Conservation (phyloP, 2,113 vertebrate species). For the Myotis lucifugus region DNA sequence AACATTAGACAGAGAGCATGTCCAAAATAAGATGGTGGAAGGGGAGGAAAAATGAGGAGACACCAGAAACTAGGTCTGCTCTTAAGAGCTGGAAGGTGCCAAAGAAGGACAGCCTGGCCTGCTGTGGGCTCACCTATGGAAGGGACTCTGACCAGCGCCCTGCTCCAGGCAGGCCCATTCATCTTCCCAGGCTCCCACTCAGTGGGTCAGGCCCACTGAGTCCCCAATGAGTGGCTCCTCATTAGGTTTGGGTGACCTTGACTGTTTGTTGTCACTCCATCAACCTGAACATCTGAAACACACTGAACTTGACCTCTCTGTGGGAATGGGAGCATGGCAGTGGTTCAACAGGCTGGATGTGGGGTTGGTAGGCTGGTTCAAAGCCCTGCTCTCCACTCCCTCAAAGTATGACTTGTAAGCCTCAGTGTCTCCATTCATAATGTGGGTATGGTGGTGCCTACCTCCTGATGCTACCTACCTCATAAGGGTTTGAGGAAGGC, state of each 20-base stretch:
- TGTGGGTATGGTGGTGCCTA: neutral
- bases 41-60: neutral
- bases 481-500: neutral
- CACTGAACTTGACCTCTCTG: neutral
- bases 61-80: neutral
- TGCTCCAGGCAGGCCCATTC: neutral
- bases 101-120: neutral
- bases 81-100: neutral
- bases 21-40: neutral
- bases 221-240: neutral
- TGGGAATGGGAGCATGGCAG: neutral
- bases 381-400: neutral
- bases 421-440: neutral
- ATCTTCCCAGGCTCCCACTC: neutral
- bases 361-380: neutral
- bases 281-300: neutral
- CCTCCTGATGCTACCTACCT: neutral
- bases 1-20: neutral
- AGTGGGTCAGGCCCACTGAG: rapidly evolving
- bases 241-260: neutral
- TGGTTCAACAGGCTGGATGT: neutral
- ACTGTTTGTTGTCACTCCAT: neutral
- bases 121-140: rapidly evolving
- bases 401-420: neutral
- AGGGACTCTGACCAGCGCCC: neutral